Evolutionary conservation across 2,113 vertebrate genomes (phyloP).

Genomic region (Lagopus leucura): DNA sequence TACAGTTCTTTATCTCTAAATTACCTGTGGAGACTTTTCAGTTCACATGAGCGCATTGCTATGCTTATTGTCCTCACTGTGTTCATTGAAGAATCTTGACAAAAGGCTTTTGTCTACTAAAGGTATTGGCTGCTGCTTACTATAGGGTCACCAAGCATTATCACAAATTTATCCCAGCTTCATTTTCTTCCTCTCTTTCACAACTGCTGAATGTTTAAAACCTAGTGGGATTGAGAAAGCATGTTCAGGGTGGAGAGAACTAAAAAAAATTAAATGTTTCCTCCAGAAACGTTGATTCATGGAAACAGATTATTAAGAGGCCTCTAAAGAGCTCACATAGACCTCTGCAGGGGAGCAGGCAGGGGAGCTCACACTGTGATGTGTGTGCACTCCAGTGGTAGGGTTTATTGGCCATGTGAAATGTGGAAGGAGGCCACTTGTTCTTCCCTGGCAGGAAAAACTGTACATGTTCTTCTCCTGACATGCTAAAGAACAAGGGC

Average conservation of each 20-base stretch:
- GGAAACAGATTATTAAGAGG: neutral
- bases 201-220: neutral
- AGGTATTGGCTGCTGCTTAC: neutral
- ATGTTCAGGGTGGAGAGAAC: neutral
- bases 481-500: neutral
- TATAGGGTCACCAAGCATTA: neutral
- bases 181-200: neutral
- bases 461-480: too few species aligned
- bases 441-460: neutral
- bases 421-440: neutral
- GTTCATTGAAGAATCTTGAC: neutral
- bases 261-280: neutral
- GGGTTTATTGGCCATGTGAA: neutral
- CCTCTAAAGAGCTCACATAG: neutral
- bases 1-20: neutral
- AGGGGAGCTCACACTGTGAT: neutral
- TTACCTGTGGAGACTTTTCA: neutral
- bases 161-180: neutral
- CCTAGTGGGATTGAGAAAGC: neutral
- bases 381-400: neutral
- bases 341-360: neutral
- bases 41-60: neutral
- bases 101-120: neutral
- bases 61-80: neutral
- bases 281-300: neutral